These are phyloP conservation scores for Cylloceria caligata DNA, from an alignment of 2,888 invertebrate genomes.

Conservation along the genomic window DNA sequence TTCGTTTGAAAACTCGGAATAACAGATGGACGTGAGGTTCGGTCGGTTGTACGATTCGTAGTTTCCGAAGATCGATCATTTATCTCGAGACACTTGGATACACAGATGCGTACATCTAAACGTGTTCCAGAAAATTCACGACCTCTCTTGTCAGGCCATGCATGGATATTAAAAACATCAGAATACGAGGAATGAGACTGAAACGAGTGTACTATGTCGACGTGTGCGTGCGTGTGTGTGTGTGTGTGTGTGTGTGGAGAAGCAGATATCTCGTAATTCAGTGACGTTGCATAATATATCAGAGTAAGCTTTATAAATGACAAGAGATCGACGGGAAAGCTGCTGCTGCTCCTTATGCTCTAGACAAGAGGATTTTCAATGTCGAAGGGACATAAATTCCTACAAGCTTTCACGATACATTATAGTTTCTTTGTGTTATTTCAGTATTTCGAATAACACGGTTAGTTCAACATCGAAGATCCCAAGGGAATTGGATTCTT, in stretches of 20 bases:
- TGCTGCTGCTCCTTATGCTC: not conserved
- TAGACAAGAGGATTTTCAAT: conserved; percentile 15
- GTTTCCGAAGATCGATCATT: conserved; percentile 56
- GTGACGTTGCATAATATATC: conserved; percentile 12
- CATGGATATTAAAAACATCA: not conserved
- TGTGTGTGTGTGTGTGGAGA: too few relatives aligned
- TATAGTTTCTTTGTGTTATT: conserved; percentile 42
- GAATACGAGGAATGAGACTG: conserved; percentile 31
- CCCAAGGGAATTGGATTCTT: conserved; percentile 12
- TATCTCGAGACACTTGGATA: conserved; percentile 24
- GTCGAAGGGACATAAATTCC: conserved; percentile 45
- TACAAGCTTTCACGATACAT: conserved; percentile 18
- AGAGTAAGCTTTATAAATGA: conserved; percentile 53
- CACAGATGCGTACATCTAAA: conserved; percentile 2
- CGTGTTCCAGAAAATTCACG: conserved; percentile 56
- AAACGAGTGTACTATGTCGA: conserved; percentile 44
- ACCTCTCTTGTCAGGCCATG: conserved; percentile 9
- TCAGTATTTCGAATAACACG: conserved; percentile 15
- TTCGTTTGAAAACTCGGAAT: conserved; percentile 21
- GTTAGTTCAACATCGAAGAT: not conserved
- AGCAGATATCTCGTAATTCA: too few relatives aligned
- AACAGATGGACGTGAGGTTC: conserved; percentile 43
- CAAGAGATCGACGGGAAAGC: conserved; percentile 55
- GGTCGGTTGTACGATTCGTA: too few relatives aligned
- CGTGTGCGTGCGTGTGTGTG: too few relatives aligned